phyloP scores from a whole-genome alignment of 53 echinoderm and acorn worm species.

The Mesocentrotus franciscanus region DNA sequence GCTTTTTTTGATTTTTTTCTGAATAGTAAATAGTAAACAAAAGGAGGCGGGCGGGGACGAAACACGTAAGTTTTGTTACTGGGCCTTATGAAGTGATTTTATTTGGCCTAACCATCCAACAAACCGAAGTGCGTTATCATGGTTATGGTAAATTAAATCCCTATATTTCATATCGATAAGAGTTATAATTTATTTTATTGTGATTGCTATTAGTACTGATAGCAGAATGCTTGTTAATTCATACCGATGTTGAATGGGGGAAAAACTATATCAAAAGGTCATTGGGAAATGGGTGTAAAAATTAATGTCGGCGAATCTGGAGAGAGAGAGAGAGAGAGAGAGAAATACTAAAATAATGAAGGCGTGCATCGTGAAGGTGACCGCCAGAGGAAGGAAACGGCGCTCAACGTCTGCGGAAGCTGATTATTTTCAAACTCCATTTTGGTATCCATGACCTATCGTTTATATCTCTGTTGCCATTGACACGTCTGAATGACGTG shows the following conservation, averaged over 20 bases:
- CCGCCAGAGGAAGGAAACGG: neutral
- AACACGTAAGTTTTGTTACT: too few species aligned
- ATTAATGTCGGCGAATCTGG: neutral
- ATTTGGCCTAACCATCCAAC: too few species aligned
- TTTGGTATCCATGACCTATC: neutral
- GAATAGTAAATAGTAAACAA: too few species aligned
- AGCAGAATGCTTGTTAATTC: neutral
- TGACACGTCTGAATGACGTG: neutral
- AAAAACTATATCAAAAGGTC: neutral
- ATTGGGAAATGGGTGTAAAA: neutral
- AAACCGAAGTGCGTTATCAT: too few species aligned
- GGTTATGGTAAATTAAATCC: too few species aligned
- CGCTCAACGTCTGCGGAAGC: neutral
- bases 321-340: neutral
- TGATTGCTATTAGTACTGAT: neutral
- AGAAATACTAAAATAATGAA: neutral
- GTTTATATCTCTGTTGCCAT: neutral
- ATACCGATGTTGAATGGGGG: neutral
- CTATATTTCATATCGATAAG: too few species aligned
- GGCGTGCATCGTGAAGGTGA: constrained; percentile 30
- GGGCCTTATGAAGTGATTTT: too few species aligned
- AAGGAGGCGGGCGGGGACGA: too few species aligned
- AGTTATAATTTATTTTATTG: too few species aligned
- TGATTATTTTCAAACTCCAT: constrained; percentile 7
- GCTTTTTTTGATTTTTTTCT: too few species aligned